Evolutionary conservation across 2,113 vertebrate genomes (phyloP), one percentile per base, ranked within the genome.

Genomic region (Carassius gibelio): DNA sequence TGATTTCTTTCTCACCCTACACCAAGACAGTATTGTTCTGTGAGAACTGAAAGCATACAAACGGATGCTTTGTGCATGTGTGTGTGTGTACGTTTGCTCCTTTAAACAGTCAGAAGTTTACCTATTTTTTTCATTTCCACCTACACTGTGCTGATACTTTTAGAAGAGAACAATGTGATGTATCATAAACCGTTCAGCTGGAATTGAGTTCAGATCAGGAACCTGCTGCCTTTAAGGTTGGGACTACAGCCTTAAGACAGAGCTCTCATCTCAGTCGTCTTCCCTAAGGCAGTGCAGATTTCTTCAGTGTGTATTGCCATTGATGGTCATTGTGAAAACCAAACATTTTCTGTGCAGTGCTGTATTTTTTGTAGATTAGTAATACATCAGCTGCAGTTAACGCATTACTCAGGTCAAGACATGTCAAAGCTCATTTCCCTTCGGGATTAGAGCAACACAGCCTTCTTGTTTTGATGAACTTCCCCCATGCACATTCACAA

Each of bases 141-240:
- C 69, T 72, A 72, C 36, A n/a, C 64, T 13, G 30, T 66, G 64
- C 64, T 3, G 1, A 15, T 38, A 9, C 11, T n/a, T 72, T 72
- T 36, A 72, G 69, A 42, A 42, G 36, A 71, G 17, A 72, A n/a
- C 69, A 42, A 13, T n/a, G 69, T 71, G 68, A 71, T 38, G 8
- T 7, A 17, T 21, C 8, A 0, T 42, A 42, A 42, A 38, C 15
- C 36, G 3, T 69, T 69, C 66, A 69, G 34, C 68, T 71, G 68
- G 68, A 78, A 52, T 75, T 83, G 69, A 76, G 77, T 85, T 77
- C 76, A 77, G 45, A 76, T 75, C 77, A 38, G 75, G 82, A 59
- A 79, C 82, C 68, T 84, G 81, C 76, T 82, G 83, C 19, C 17
- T 82, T 34, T 79, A 34, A 52, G 59, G 17, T 42, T 79, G 50